A percentile compares a stretch with the other conserved stretches of the same genome.
Evolutionary conservation across 2,113 vertebrate species (phyloP).

Genomic region (Myiozetetes cayanensis): DNA sequence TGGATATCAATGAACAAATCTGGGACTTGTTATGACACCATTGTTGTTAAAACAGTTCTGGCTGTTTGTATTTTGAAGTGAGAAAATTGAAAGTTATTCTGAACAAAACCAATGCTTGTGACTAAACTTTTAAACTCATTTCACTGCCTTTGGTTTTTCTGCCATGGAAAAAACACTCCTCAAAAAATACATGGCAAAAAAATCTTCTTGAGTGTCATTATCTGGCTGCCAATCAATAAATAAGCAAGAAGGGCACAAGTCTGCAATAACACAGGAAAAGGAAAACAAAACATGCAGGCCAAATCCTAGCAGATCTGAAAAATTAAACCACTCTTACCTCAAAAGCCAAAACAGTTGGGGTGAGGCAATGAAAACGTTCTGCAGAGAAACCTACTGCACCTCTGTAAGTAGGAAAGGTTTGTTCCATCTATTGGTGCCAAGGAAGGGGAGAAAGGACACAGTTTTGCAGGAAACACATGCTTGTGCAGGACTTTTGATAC

Average conservation of each 20-base stretch:
- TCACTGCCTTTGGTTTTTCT: neutral
- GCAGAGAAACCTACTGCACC: neutral
- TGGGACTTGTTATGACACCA: conserved; percentile 36
- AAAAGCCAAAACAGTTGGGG: neutral
- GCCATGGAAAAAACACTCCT: neutral
- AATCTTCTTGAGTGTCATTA: neutral
- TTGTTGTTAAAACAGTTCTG: conserved; percentile 19
- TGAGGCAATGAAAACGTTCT: neutral
- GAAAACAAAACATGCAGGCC: neutral
- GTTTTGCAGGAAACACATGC: neutral
- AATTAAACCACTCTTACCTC: neutral
- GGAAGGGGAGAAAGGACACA: neutral
- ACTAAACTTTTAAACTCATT: conserved; percentile 22
- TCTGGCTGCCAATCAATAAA: conserved; percentile 4
- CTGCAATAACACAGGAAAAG: conserved; percentile 14
- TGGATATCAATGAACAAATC: conserved; percentile 23
- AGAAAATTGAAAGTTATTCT: conserved; percentile 53
- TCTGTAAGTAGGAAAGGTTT: neutral
- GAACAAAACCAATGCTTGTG: conserved; percentile 4
- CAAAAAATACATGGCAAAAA: neutral
- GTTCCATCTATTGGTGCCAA: neutral
- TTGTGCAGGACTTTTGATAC: neutral
- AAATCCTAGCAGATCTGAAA: conserved; percentile 29
- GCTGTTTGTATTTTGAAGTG: conserved; percentile 34
- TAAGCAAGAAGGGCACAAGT: conserved; percentile 20